Evolutionary conservation across 2,888 invertebrate species (phyloP), one percentile per base, ranked within the genome.

Genomic region (Brachyptera risi): DNA sequence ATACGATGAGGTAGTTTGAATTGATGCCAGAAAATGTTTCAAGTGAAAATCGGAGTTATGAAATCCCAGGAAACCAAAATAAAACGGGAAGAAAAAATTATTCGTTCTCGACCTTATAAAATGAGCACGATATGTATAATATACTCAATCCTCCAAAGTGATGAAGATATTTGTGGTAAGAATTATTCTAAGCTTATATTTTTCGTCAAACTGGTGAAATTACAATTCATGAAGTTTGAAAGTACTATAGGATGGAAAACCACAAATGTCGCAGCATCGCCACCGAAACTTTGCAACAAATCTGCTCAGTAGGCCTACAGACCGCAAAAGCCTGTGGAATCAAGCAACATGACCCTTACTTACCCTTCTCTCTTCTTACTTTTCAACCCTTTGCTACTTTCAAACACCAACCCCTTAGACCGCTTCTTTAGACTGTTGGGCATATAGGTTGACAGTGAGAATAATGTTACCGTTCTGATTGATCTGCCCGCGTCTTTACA

Each of bases 211-310:
- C n/a, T n/a, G n/a, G n/a, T n/a, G n/a, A n/a, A n/a, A n/a, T n/a
- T n/a, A n/a, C n/a, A n/a, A 11, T 31, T 7, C 31, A 31, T 31
- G 31, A 31, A 31, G 31, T 31, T 31, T 11, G 31, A 31, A 31
- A 31, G 31, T 31, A 31, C 31, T 31, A n/a, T n/a, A 24, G 27
- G 31, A 51, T 31, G 35, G n/a, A 21, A 31, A 31, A 51, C 51
- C 51, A 27, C 51, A 31, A 51, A 51, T 51, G 51, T 51, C 51
- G 35, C 31, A 51, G 31, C 35, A 5, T 31, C 51, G 15, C 50
- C 7, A 5, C 21, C 50, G 31, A 51, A 51, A 51, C 51, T 51
- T 51, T 51, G 51, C 35, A 31, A 51, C 51, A 51, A 51, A 51
- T 51, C 51, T 51, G 51, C 51, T 51, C 51, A 27, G 31, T 31